Conservation (phyloP, 2,888 invertebrate species). For the Cataglyphis albicans region DNA sequence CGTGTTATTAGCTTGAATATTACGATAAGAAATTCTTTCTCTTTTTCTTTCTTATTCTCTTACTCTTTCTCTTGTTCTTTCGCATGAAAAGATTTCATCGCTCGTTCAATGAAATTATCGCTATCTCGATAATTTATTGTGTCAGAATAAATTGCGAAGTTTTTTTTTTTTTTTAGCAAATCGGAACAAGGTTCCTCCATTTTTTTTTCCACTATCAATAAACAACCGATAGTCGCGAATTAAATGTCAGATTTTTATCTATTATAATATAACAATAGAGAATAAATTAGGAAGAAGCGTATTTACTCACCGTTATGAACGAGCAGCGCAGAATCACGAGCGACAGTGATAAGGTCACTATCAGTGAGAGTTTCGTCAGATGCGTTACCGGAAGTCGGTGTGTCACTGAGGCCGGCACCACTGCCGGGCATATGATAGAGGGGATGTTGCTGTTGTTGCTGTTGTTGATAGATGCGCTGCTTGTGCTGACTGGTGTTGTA, state of each 20-base stretch:
- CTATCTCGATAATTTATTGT: slow-evolving; percentile 26
- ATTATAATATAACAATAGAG: background rate
- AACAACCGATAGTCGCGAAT: background rate
- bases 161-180: background rate
- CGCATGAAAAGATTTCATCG: slow-evolving; percentile 39
- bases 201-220: background rate
- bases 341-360: slow-evolving; percentile 92
- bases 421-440: slow-evolving; percentile 86
- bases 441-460: slow-evolving; percentile 86
- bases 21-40: background rate
- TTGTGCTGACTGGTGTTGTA: slow-evolving; percentile 83
- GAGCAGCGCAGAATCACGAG: slow-evolving; percentile 93
- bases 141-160: background rate
- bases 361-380: slow-evolving; percentile 95
- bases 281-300: background rate
- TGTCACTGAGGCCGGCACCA: slow-evolving; percentile 90
- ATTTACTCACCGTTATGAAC: slow-evolving; percentile 92
- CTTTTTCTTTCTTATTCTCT: background rate
- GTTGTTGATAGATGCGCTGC: slow-evolving; percentile 84
- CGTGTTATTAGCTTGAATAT: slow-evolving; percentile 44
- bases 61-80: background rate
- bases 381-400: slow-evolving; percentile 94
- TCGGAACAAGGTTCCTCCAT: background rate
- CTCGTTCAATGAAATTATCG: background rate
- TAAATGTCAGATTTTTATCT: background rate